Base-by-base conservation (phyloP, 1,140 invertebrate genomes). In the Papilio glaucus region DNA sequence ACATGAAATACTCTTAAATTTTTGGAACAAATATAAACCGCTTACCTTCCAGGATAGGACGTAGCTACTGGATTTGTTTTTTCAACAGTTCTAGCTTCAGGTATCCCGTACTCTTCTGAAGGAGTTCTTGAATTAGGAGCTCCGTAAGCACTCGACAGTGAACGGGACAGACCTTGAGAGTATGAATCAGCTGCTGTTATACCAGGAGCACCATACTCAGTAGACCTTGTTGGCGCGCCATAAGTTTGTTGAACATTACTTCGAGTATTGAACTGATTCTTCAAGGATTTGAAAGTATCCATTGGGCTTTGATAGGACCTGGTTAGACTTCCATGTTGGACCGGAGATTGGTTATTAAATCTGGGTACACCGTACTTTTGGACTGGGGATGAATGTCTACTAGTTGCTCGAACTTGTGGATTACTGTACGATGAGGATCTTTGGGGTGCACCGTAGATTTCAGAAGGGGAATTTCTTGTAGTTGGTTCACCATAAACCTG, bases 131-230 rank as follows among this genome's bases (percentile, higher is more conserved):
- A 71, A 63, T 74, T 77, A 24, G 89, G 87, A 57, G 80, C 76
- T 63, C 83, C 85, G 68, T 90, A 91, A 57, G 81, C 80, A 63
- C 85, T 76, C 15, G 87, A 88, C 8, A 24, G 82, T 86, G 18
- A 86, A 37, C 21, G 75, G 65, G 53, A 77, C 72, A 18, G 71
- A 73, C 57, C 74, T 82, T 29, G 81, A 75, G 2, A 75, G 61
- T 83, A 82, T 6, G 18, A 21, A 29, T 79, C 76, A 76, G 76
- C 74, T 74, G 73, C 79, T 67, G 79, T 84, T n/a, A 79, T 63
- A 68, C 57, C 80, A 10, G 87, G 83, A 1, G 77, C 74, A 49
- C 80, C 84, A 18, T 90, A 87, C 53, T 84, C 76, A 33, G 79
- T 53, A 26, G 86, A 88, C 4, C 78, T 21, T 21, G 83, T 53